A percentile compares a stretch with the other conserved stretches of the same genome.
These are phyloP conservation scores for Pachydiplax longipennis DNA, from an alignment of 2,888 invertebrate species.

Conservation along the genomic window DNA sequence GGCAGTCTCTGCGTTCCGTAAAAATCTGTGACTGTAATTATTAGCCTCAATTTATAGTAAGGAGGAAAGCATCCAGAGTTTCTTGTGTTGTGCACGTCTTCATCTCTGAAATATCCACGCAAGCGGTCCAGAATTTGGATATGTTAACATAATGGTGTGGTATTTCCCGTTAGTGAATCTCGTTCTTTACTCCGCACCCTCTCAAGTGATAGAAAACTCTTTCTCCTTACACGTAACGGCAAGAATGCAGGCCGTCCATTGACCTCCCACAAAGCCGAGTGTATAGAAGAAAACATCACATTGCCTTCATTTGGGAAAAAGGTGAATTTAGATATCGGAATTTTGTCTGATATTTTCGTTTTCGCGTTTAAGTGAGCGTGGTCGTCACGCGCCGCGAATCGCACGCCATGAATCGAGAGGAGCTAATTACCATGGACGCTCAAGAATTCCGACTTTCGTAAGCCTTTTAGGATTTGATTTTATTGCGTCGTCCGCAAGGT, in stretches of 20 bases:
- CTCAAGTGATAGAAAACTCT: slow-evolving; percentile 34
- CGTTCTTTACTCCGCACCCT: slow-evolving; percentile 27
- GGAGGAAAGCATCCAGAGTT: not conserved
- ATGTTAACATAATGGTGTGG: slow-evolving; percentile 33
- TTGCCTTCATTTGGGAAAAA: not conserved
- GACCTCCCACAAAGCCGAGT: not conserved
- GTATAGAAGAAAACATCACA: not conserved
- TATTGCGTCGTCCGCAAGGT: not conserved
- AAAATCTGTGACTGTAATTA: not conserved
- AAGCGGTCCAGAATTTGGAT: not conserved
- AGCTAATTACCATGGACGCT: slow-evolving; percentile 16
- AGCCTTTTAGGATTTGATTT: slow-evolving; percentile 9
- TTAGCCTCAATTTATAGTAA: not conserved
- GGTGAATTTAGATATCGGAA: slow-evolving; percentile 7
- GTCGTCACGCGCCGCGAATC: slow-evolving; percentile 40
- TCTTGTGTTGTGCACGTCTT: not conserved
- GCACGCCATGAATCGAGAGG: slow-evolving; percentile 26
- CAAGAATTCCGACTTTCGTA: not conserved
- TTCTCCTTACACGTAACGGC: slow-evolving; percentile 37
- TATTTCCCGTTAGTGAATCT: slow-evolving; percentile 33
- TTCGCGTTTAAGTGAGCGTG: slow-evolving; percentile 29
- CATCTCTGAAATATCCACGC: not conserved
- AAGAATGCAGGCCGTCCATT: slow-evolving; percentile 39
- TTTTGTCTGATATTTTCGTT: slow-evolving; percentile 32
- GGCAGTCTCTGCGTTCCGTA: slow-evolving; percentile 9